A percentile compares a stretch with the other conserved stretches of the same genome.
These are phyloP conservation scores for Papilio elwesi DNA, from an alignment of 2,888 invertebrate species.

Conservation along the genomic window DNA sequence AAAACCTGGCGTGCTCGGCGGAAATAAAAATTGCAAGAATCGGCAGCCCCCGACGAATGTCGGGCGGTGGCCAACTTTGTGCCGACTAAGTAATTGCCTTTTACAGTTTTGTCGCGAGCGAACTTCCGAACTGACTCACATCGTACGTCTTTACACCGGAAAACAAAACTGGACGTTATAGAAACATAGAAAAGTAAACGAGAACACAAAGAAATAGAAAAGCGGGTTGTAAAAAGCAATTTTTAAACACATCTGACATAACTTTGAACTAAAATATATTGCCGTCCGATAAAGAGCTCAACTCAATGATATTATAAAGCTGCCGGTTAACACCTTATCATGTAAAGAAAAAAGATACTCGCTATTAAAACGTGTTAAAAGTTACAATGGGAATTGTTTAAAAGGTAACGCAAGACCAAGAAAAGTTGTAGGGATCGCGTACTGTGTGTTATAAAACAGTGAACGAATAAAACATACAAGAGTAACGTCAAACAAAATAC, in stretches of 20 bases:
- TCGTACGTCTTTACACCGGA: conserved; percentile 34
- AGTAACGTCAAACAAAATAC: no score
- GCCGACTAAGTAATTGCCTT: conserved; percentile 73
- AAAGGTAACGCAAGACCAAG: no score
- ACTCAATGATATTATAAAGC: no score
- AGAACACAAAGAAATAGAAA: background rate
- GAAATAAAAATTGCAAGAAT: conserved; percentile 52
- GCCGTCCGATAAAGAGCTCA: background rate
- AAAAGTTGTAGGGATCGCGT: no score
- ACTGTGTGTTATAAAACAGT: no score
- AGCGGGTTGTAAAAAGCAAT: background rate
- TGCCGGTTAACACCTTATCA: no score
- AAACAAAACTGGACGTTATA: conserved; percentile 36
- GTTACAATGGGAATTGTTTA: no score
- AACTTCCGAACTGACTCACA: conserved; percentile 68
- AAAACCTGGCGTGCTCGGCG: conserved; percentile 38
- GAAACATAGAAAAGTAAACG: conserved; percentile 18
- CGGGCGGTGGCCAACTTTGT: conserved; percentile 61
- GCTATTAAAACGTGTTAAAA: no score
- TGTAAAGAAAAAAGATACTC: no score
- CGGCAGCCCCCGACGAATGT: conserved; percentile 52
- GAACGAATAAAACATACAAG: no score
- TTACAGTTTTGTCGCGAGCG: conserved; percentile 64
- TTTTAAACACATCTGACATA: background rate
- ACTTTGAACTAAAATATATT: background rate